Base-by-base conservation (phyloP, 35 echinoderm and acorn worm genomes). In the Ophioderma brevispina region DNA sequence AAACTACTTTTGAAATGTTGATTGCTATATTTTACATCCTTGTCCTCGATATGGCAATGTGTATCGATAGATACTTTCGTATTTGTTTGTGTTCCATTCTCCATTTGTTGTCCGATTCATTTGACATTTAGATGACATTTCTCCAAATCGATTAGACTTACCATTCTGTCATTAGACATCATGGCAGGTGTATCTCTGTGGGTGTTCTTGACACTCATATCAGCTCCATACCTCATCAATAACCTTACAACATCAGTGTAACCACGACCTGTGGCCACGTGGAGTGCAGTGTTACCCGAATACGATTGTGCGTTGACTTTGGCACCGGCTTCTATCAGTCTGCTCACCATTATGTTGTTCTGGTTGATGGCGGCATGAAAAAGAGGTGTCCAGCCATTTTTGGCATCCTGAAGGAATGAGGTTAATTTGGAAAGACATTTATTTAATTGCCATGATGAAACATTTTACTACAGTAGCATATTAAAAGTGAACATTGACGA, bases 151-250 rank as follows among this genome's bases (percentile, higher is more conserved):
- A 39, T n/a, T n/a, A 35, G 30, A 85, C 92, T 55, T 88, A 99
- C 97, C 59, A 77, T 89, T 32, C 76, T 93, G 36, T 94, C 84
- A 15, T 81, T 95, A 32, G 97, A 88, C 28, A 99, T 87, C 32
- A 85, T 95, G 33, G 76, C 93, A 15, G 97, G 90, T 13, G 97
- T 93, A 6, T 99, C 97, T 75, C 91, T 81, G 56, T 99, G 97
- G 17, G 93, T 96, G 32, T 99, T 99, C 89, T 92, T 94, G 40
- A 99, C 83, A 49, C 97, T 99, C 85, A 99, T 94, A 75, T 99
- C 97, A 8, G 97, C 97, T 10, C 97, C 97, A 79, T 93, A 95
- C 18, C 90, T 90, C 33, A 99, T 87, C 32, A 99, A 79, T 18
- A 90, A 63, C 37, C 91, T 86, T 1, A 99, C 97, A 14, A 99